Percentiles rank a stretch among this genome's conserved stretches.
These are phyloP conservation scores for Periophthalmus modestus DNA, from an alignment of 2,113 vertebrate species.

Conservation along the genomic window DNA sequence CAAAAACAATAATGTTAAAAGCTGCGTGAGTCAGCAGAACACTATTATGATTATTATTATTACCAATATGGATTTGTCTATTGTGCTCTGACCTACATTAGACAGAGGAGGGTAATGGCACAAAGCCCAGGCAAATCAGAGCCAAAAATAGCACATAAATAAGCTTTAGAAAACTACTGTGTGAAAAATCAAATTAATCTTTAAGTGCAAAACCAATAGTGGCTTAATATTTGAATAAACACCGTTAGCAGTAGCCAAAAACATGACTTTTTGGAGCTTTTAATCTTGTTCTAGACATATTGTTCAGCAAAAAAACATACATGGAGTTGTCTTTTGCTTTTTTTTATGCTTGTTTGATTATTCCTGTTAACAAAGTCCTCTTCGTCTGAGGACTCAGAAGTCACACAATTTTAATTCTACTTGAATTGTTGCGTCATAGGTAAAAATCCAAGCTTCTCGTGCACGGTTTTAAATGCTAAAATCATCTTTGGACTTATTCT, in stretches of 20 bases:
- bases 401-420: too few relatives aligned
- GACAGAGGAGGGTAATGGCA: not conserved
- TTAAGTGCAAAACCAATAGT: not conserved
- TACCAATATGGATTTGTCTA: constrained; percentile 24
- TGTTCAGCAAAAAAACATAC: too few relatives aligned
- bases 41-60: not conserved
- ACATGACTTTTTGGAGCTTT: too few relatives aligned
- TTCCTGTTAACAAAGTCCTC: too few relatives aligned
- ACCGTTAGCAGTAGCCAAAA: not conserved
- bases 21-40: constrained; percentile 20
- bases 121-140: not conserved
- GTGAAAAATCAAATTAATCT: not conserved
- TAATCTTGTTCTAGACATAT: too few relatives aligned
- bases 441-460: too few relatives aligned
- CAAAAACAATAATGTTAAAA: not conserved
- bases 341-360: too few relatives aligned
- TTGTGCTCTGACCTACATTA: constrained; percentile 8
- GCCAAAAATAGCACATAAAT: not conserved
- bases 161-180: not conserved
- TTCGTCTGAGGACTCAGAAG: too few relatives aligned
- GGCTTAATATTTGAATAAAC: not conserved
- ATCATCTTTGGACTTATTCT: too few relatives aligned
- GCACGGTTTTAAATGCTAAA: too few relatives aligned
- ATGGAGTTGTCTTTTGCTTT: too few relatives aligned
- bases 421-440: too few relatives aligned